Percentiles rank a stretch among this genome's conserved stretches.
phyloP scores from a whole-genome alignment of 2,888 invertebrate species.

The Geophilus truncorum region DNA sequence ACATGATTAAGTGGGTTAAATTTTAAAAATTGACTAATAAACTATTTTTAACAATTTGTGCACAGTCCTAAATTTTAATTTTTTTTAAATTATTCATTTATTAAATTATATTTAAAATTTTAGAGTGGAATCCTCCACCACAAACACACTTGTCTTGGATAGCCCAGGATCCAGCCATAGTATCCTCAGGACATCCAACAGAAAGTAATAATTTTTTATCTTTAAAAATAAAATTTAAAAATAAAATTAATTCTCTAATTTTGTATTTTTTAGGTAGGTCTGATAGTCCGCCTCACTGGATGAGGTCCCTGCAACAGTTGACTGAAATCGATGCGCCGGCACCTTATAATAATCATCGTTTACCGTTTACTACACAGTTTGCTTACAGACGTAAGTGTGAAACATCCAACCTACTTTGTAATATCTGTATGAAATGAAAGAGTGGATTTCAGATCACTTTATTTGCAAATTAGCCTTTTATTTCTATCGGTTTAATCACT shows the following conservation, averaged over 20 bases:
- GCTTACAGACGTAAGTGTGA: slow-evolving; percentile 32
- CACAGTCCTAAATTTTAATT: too few relatives aligned
- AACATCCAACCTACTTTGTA: not conserved
- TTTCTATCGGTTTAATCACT: not conserved
- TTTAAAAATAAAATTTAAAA: not conserved
- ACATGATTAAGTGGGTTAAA: too few relatives aligned
- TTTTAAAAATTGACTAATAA: too few relatives aligned
- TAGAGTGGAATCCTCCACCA: slow-evolving; percentile 48
- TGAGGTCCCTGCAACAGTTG: slow-evolving; percentile 51
- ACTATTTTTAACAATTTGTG: not conserved
- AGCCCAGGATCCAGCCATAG: slow-evolving; percentile 87
- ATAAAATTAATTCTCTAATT: not conserved
- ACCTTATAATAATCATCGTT: slow-evolving; percentile 36
- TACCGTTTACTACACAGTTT: slow-evolving; percentile 33
- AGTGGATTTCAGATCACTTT: not conserved
- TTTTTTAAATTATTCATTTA: too few relatives aligned
- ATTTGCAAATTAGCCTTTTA: not conserved
- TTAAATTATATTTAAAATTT: not conserved
- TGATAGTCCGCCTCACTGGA: slow-evolving; percentile 50
- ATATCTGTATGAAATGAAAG: not conserved
- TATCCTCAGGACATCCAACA: slow-evolving; percentile 63
- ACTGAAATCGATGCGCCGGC: slow-evolving; percentile 46
- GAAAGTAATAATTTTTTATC: slow-evolving; percentile 38
- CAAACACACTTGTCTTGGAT: slow-evolving; percentile 64
- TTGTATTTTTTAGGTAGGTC: slow-evolving; percentile 42